Conservation (phyloP, 2,888 invertebrate genomes). For the Meiosimyza platycephala region DNA sequence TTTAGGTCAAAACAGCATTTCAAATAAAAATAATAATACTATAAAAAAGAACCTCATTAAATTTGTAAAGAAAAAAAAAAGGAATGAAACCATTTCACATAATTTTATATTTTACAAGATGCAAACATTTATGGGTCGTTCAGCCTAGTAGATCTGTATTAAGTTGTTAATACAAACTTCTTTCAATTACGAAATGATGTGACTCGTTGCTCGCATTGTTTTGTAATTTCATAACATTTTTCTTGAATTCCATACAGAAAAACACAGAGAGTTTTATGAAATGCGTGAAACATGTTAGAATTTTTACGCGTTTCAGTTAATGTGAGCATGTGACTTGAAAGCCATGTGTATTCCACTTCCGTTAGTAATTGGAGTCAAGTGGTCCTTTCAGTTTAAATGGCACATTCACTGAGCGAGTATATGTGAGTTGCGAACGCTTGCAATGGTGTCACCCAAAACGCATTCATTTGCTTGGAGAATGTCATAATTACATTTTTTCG, state of each 20-base stretch:
- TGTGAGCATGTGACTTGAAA: constrained; percentile 17
- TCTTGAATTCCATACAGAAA: constrained; percentile 28
- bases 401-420: no score
- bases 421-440: no score
- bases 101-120: no score
- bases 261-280: constrained; percentile 34
- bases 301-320: constrained; percentile 21
- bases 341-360: background rate
- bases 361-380: constrained; percentile 19
- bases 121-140: no score
- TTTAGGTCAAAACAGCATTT: background rate
- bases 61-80: constrained; percentile 13
- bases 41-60: constrained; percentile 5
- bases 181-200: constrained; percentile 13
- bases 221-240: constrained; percentile 24
- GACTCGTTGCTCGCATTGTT: constrained; percentile 25
- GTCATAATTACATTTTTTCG: no score
- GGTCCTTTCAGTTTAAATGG: background rate
- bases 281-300: constrained; percentile 38
- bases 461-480: no score
- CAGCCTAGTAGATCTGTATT: no score
- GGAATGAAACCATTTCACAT: background rate
- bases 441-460: no score
- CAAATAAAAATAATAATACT: constrained; percentile 5
- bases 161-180: no score